Conservation (phyloP, 2,113 vertebrate species). For the Equus przewalskii region DNA sequence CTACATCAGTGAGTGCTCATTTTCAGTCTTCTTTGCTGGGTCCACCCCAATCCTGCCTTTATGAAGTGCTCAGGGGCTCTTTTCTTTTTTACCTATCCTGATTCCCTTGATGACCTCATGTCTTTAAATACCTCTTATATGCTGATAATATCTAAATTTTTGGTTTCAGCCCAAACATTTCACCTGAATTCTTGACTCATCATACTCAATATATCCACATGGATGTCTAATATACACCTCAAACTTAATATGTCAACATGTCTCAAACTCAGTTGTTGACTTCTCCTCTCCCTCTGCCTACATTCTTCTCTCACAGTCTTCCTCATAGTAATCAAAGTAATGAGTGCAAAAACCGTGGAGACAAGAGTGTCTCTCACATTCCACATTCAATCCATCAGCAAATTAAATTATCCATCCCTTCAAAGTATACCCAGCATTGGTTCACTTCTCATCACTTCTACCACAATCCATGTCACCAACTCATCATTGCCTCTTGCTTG, state of each 20-base stretch:
- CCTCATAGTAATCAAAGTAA: neutral
- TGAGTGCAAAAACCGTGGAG: neutral
- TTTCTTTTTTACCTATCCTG: neutral
- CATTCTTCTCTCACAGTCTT: neutral
- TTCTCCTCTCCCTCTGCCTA: neutral
- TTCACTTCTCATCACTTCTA: neutral
- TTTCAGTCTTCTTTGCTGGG: neutral
- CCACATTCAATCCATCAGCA: neutral
- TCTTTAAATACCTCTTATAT: neutral
- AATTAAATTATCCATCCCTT: neutral
- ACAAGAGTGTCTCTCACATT: neutral
- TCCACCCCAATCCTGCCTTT: neutral
- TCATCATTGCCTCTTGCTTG: neutral
- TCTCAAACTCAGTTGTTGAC: neutral
- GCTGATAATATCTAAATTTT: neutral
- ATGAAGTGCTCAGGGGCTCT: neutral
- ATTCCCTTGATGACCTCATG: neutral
- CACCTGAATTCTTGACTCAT: neutral
- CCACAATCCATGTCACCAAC: neutral
- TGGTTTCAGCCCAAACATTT: neutral
- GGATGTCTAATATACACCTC: neutral
- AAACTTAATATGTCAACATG: neutral
- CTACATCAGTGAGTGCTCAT: neutral
- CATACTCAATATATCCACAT: neutral
- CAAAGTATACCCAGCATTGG: neutral